phyloP scores from a whole-genome alignment of 2,888 invertebrate species.

The Tipula unca region DNA sequence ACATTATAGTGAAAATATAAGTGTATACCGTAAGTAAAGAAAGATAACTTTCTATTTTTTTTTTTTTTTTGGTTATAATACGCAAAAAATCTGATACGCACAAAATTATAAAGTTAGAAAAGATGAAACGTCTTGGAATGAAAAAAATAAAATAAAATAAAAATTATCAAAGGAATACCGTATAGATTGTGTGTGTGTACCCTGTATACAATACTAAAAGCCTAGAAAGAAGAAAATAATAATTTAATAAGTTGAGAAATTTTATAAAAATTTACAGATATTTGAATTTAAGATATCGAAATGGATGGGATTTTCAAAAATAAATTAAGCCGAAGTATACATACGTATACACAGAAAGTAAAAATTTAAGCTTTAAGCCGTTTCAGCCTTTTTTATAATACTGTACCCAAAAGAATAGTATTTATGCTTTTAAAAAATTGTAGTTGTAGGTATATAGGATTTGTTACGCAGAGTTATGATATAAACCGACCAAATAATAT shows the following conservation, averaged over 20 bases:
- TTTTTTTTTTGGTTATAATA: background rate
- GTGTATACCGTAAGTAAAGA: background rate
- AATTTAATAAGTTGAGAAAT: background rate
- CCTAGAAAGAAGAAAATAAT: background rate
- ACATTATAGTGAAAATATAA: background rate
- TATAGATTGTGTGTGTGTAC: background rate
- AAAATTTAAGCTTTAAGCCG: background rate
- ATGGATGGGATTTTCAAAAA: background rate
- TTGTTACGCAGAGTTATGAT: too few relatives aligned
- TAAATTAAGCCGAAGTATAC: background rate
- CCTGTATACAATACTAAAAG: background rate
- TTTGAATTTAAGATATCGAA: background rate
- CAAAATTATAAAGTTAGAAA: background rate
- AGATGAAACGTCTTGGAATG: background rate
- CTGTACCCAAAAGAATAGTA: background rate
- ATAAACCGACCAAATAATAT: too few relatives aligned
- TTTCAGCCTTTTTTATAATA: background rate
- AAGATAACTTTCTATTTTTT: background rate
- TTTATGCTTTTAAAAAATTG: too few relatives aligned
- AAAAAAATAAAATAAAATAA: background rate
- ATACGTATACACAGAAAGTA: background rate
- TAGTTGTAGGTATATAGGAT: too few relatives aligned
- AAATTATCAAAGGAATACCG: constrained; percentile 8
- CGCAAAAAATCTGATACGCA: background rate
- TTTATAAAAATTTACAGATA: background rate